Evolutionary conservation across 1,140 invertebrate genomes (phyloP).

Genomic region (Zophobas atratus): DNA sequence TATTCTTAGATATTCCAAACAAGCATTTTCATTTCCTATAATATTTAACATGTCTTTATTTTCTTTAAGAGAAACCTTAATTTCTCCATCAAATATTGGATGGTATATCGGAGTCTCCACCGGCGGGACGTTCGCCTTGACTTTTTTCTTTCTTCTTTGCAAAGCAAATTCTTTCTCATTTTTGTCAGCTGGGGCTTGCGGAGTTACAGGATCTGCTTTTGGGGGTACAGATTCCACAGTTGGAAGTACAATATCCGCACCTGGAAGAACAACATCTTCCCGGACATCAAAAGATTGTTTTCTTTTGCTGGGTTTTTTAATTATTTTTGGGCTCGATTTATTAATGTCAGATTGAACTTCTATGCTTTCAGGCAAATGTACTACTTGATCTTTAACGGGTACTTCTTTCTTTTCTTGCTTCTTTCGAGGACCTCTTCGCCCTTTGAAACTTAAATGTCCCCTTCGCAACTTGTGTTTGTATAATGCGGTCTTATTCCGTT

Average conservation of each 20-base stretch:
- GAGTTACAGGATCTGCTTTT: not conserved
- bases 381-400: not conserved
- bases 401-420: not conserved
- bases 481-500: conserved; percentile 31
- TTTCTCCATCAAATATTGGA: conserved; percentile 59
- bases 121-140: not conserved
- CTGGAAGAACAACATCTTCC: conserved; percentile 9
- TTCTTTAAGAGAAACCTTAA: conserved; percentile 49
- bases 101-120: not conserved
- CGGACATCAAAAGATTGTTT: conserved; percentile 53
- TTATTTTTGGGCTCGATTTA: conserved; percentile 1
- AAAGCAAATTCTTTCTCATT: conserved; percentile 15
- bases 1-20: conserved; percentile 52
- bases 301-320: conserved; percentile 36
- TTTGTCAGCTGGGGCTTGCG: not conserved
- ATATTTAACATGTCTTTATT: conserved; percentile 54
- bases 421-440: not conserved
- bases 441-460: not conserved
- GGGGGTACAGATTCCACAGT: not conserved
- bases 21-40: conserved; percentile 43
- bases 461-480: conserved; percentile 4
- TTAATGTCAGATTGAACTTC: not conserved
- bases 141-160: conserved; percentile 15
- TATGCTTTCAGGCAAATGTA: not conserved
- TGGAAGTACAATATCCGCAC: too few species aligned